Conservation (phyloP, 2,113 vertebrate genomes). For the Procavia capensis region DNA sequence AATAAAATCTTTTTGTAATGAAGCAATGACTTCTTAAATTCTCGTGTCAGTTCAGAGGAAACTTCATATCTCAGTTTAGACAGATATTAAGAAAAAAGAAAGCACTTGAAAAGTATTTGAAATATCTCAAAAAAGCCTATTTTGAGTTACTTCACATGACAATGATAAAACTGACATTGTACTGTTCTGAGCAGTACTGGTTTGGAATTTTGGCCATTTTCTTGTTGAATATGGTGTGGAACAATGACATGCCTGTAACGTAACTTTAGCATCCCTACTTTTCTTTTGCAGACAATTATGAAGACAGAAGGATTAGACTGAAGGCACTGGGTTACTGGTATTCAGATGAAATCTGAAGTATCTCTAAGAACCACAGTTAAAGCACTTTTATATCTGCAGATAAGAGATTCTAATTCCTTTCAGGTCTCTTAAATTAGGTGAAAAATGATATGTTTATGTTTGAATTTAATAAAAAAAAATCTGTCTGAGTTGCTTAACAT, state of each 20-base stretch:
- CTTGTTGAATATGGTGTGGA: background rate
- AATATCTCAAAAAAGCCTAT: constrained; percentile 38
- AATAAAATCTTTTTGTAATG: background rate
- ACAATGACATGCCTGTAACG: background rate
- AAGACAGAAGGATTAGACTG: constrained; percentile 1
- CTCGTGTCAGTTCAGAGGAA: background rate
- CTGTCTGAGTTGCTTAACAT: background rate
- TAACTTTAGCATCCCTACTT: constrained; percentile 33
- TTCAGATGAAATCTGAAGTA: background rate
- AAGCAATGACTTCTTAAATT: background rate
- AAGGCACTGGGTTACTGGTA: background rate
- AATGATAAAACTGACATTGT: constrained; percentile 26
- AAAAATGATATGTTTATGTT: constrained; percentile 27
- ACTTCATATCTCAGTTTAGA: background rate
- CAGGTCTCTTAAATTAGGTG: constrained; percentile 4
- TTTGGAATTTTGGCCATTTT: constrained; percentile 24
- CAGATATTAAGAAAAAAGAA: constrained; percentile 9
- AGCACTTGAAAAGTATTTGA: background rate
- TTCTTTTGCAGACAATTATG: constrained; percentile 36
- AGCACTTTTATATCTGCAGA: constrained; percentile 6
- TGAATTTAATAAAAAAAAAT: background rate
- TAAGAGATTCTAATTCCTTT: constrained; percentile 3
- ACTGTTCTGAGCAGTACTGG: constrained; percentile 45
- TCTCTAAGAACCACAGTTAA: constrained; percentile 35
- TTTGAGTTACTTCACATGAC: constrained; percentile 12